Conservation (phyloP, 2,113 vertebrate species). For the Amblyornis subalaris region DNA sequence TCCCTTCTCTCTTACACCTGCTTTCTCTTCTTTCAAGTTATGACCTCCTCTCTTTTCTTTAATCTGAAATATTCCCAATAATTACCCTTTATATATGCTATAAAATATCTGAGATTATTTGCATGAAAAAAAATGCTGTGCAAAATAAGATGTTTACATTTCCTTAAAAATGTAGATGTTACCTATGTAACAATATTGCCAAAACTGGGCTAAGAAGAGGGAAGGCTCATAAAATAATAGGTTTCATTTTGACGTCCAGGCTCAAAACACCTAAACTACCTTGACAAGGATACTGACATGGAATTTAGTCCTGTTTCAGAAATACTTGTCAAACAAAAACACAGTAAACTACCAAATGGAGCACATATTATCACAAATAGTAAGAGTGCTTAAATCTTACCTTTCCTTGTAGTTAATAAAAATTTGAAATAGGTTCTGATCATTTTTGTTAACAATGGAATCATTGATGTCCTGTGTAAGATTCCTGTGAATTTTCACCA, state of each 20-base stretch:
- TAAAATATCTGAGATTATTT: neutral
- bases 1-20: neutral
- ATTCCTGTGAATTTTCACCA: conserved; percentile 91
- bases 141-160: neutral
- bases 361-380: neutral
- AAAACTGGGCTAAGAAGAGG: neutral
- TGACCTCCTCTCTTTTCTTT: neutral
- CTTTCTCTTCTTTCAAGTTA: neutral
- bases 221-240: neutral
- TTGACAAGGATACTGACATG: neutral
- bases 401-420: conserved; percentile 96
- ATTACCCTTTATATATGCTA: neutral
- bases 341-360: neutral
- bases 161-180: neutral
- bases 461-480: conserved; percentile 89
- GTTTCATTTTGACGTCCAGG: neutral
- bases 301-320: neutral
- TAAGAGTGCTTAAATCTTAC: conserved; percentile 63
- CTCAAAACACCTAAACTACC: neutral
- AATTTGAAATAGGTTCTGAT: conserved; percentile 90
- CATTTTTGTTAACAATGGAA: conserved; percentile 85
- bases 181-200: neutral
- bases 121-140: neutral
- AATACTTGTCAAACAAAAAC: neutral
- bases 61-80: neutral